Percentiles rank a stretch among this genome's conserved stretches.
Evolutionary conservation across 2,797 vertebrate species (phyloP).

Genomic region (Liasis olivaceus): DNA sequence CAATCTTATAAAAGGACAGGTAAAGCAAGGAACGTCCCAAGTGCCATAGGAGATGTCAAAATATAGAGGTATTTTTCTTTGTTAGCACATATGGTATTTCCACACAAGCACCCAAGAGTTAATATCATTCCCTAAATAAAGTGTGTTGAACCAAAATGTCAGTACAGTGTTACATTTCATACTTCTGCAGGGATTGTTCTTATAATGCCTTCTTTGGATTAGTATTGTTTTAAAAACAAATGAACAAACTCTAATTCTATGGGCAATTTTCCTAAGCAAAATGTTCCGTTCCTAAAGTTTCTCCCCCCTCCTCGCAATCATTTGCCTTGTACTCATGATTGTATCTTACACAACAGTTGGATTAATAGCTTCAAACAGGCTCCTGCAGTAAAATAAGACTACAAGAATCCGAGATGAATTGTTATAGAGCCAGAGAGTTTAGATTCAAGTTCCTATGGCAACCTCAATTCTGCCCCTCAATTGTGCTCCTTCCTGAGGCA

Average conservation of each 20-base stretch:
- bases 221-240: not conserved
- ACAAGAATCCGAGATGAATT: constrained; percentile 22
- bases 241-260: not conserved
- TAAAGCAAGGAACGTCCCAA: not conserved
- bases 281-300: not conserved
- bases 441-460: constrained; percentile 42
- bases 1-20: not conserved
- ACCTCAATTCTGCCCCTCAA: not conserved
- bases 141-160: not conserved
- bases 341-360: not conserved
- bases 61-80: not conserved
- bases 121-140: not conserved
- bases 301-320: not conserved
- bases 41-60: not conserved
- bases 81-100: not conserved
- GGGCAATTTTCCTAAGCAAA: not conserved
- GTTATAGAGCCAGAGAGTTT: constrained; percentile 4
- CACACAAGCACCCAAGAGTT: not conserved
- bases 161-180: not conserved
- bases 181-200: not conserved
- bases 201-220: not conserved
- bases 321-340: not conserved
- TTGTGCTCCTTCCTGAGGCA: not conserved
- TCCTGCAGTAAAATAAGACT: not conserved
- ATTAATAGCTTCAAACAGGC: constrained; percentile 19